Conservation (phyloP, 2,888 invertebrate species). For the Drosophila neoperkinsi region DNA sequence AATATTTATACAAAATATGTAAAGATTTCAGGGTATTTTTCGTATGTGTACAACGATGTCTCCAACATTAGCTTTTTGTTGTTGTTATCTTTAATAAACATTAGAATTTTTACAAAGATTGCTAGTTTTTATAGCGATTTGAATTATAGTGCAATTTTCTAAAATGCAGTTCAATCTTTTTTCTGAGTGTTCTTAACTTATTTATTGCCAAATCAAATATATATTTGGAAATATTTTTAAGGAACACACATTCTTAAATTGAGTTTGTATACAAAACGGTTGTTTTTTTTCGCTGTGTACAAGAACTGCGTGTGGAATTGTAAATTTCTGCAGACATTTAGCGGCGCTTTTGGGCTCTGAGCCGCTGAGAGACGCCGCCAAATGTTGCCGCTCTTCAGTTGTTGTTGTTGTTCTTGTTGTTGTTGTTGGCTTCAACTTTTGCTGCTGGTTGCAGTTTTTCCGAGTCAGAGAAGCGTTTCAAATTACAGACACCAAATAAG, state of each 20-base stretch:
- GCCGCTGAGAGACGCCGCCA: constrained; percentile 28
- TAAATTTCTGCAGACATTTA: constrained; percentile 72
- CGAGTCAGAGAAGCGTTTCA: constrained; percentile 82
- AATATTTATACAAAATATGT: background rate
- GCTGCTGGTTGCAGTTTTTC: constrained; percentile 61
- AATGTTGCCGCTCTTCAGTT: constrained; percentile 24
- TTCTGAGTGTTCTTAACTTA: too few species aligned
- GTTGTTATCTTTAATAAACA: background rate
- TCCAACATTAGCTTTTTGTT: background rate
- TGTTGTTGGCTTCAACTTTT: constrained; percentile 1
- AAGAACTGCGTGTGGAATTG: constrained; percentile 62
- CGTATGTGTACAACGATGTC: background rate
- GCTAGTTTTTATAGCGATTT: background rate
- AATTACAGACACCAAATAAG: constrained; percentile 83
- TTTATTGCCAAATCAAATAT: background rate
- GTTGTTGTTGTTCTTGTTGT: background rate
- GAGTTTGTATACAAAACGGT: background rate
- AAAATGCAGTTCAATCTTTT: background rate
- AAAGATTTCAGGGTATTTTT: accelerated
- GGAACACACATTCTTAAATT: background rate
- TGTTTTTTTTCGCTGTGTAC: background rate
- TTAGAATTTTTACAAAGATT: background rate
- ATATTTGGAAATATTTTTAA: background rate
- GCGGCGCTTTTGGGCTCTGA: constrained; percentile 69
- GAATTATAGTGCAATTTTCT: background rate